Percentiles rank a stretch among this genome's conserved stretches.
Conservation (phyloP, 2,888 invertebrate species). For the Callyntrura sp. region DNA sequence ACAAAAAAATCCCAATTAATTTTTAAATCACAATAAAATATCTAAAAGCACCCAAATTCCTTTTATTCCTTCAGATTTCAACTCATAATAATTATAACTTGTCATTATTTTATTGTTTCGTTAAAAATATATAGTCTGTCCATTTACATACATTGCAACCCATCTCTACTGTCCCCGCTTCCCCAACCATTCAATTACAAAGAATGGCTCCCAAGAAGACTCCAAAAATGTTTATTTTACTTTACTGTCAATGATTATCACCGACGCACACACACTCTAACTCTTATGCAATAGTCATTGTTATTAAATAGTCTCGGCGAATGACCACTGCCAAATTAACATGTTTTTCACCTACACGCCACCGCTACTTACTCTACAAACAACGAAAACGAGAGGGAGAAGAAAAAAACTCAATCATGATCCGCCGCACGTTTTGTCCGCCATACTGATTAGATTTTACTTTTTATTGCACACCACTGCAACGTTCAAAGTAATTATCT, state of each 20-base stretch:
- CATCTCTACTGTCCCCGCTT: constrained; percentile 35
- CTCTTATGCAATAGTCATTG: background rate
- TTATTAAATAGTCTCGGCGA: background rate
- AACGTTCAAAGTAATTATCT: constrained; percentile 71
- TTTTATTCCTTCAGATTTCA: background rate
- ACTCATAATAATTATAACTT: no score
- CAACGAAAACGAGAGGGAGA: background rate
- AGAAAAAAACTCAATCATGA: constrained; percentile 52
- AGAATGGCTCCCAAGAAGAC: constrained; percentile 33
- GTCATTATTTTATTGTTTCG: background rate
- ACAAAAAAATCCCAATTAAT: constrained; percentile 28
- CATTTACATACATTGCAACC: constrained; percentile 76
- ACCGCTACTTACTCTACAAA: background rate
- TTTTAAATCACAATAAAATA: background rate
- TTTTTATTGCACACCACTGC: constrained; percentile 54
- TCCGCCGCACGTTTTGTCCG: background rate
- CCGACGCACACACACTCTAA: background rate
- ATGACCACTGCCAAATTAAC: constrained; percentile 30
- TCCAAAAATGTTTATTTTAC: background rate
- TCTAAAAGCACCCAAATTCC: background rate
- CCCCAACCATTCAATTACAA: constrained; percentile 27
- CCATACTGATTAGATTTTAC: constrained; percentile 55
- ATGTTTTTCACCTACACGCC: background rate
- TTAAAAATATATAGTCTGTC: constrained; percentile 13
- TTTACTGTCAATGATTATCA: background rate